A percentile compares a stretch with the other conserved stretches of the same genome.
Conservation (phyloP, 2,113 vertebrate species). For the Psilopsiagon aurifrons region DNA sequence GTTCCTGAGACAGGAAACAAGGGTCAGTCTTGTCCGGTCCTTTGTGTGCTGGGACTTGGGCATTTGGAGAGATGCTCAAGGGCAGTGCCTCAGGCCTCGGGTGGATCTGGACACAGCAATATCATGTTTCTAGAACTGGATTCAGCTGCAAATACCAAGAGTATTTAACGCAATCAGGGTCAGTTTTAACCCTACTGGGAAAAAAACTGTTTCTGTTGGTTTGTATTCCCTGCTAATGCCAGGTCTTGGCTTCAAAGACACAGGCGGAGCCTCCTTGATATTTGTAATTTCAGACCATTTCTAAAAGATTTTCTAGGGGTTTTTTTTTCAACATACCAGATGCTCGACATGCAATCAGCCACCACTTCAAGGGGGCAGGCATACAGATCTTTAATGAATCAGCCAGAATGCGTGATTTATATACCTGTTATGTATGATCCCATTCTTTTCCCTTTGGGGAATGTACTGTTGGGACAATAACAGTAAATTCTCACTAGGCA, state of each 20-base stretch:
- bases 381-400: background rate
- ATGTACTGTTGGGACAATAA: background rate
- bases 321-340: background rate
- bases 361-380: background rate
- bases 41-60: background rate
- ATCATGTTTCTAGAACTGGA: background rate
- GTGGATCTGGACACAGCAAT: background rate
- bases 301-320: background rate
- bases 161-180: background rate
- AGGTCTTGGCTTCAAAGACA: background rate
- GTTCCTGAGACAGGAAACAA: background rate
- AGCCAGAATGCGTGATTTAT: background rate
- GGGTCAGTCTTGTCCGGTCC: background rate
- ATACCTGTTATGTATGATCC: background rate
- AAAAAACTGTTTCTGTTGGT: background rate
- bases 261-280: background rate
- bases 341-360: background rate
- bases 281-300: background rate
- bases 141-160: background rate
- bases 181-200: background rate
- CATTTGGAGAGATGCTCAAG: background rate
- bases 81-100: background rate
- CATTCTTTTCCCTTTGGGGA: background rate
- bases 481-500: background rate
- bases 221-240: rapidly evolving